Evolutionary conservation across 2,113 vertebrate species (phyloP), one percentile per base, ranked within the genome.

Genomic region (Dipodomys merriami): DNA sequence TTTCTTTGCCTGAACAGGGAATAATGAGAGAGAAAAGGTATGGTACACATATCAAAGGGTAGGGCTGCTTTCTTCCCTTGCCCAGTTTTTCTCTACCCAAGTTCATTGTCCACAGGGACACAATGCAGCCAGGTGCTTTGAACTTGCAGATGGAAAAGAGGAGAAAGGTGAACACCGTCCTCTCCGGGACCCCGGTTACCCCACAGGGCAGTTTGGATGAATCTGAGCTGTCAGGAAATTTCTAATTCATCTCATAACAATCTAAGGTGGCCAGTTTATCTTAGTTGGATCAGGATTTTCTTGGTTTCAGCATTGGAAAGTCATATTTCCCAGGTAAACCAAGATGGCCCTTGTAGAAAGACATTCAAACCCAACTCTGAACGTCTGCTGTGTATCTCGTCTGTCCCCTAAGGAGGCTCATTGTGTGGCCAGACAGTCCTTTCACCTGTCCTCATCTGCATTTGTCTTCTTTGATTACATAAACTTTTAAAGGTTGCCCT

Each of bases 11-110:
- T 46, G 29, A 82, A 69, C 88, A 83, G 67, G 62, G 68, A 86
- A 86, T 90, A 77, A 90, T 86, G 92, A 53, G 53, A 69, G 77
- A 86, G 49, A 83, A 89, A 78, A 73, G 44, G 57, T 10, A 19
- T 65, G 72, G 27, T 60, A 39, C 33, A 1, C 39, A 9, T 81
- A 79, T 97, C 95, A 96, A 93, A 97, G 83, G 29, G 33, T 11
- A 20, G 1, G 2, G 0, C 11, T 22, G 39, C 95, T 89, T 93
- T 88, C 79, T 92, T 74, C 80, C n/a, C 20, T 60, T 5, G 2
- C 76, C 30, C 15, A 0, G 44, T 74, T 62, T 67, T 49, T 67
- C 78, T 2, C 1, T 27, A 29, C 60, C 35, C 79, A 72, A n/a
- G 77, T 15, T 8, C 33, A 23, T 71, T 72, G 74, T 88, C 74